Conservation (phyloP, 2,113 vertebrate species). For the Xiphophorus maculatus region DNA sequence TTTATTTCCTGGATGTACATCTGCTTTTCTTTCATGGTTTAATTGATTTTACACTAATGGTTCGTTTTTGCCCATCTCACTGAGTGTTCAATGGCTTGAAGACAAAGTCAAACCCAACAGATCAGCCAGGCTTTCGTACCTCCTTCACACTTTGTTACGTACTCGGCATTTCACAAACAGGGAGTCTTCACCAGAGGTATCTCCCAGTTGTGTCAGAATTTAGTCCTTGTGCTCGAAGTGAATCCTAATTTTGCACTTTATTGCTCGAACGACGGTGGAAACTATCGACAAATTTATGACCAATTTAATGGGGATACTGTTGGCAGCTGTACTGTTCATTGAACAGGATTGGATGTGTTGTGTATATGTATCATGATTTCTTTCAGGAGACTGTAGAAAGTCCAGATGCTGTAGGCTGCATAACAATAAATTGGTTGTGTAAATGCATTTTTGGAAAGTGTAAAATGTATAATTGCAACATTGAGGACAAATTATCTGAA, state of each 20-base stretch:
- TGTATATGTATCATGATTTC: too few species aligned
- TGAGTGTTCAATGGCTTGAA: constrained; percentile 23
- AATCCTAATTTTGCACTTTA: not conserved
- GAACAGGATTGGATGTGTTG: too few species aligned
- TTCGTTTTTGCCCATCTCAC: constrained; percentile 14
- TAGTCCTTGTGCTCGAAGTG: not conserved
- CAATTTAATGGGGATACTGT: too few species aligned
- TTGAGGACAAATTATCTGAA: too few species aligned
- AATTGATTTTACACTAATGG: constrained; percentile 44
- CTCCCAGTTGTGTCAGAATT: not conserved
- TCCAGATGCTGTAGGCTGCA: too few species aligned
- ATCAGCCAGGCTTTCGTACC: not conserved
- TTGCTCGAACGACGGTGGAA: too few species aligned
- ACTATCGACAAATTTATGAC: too few species aligned
- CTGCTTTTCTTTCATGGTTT: constrained; percentile 31
- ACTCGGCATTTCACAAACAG: constrained; percentile 12
- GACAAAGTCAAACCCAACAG: constrained; percentile 11
- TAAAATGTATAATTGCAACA: too few species aligned
- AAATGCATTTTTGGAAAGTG: too few species aligned
- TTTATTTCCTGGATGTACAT: constrained; percentile 39
- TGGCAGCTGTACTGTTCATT: too few species aligned
- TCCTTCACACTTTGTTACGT: constrained; percentile 3
- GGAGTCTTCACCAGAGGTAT: not conserved
- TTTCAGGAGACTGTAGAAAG: too few species aligned
- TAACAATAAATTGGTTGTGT: too few species aligned